phyloP scores from a whole-genome alignment of 2,113 vertebrate genomes.

The Physeter macrocephalus region DNA sequence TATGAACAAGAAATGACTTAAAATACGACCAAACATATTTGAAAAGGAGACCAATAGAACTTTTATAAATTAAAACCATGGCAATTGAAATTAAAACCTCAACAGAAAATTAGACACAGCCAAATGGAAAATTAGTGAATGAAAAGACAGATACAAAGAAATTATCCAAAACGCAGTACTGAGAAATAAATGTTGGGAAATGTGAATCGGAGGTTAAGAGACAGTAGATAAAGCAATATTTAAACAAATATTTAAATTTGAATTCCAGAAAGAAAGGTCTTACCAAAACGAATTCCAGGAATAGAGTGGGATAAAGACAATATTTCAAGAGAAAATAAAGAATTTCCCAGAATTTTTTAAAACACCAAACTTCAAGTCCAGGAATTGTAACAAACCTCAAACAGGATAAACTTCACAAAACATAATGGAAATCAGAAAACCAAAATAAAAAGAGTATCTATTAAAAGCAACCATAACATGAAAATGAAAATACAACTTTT shows the following conservation, averaged over 20 bases:
- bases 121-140: background rate
- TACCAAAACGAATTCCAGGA: background rate
- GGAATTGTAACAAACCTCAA: background rate
- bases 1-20: background rate
- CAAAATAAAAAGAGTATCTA: background rate
- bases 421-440: background rate
- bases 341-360: background rate
- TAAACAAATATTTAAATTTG: background rate
- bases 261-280: conserved; percentile 3
- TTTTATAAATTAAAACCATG: background rate
- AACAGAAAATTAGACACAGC: background rate
- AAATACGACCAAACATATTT: background rate
- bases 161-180: background rate
- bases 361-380: background rate
- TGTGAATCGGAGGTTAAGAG: background rate
- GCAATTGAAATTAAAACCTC: background rate
- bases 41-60: background rate
- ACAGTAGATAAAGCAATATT: background rate
- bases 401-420: background rate
- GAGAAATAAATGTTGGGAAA: background rate
- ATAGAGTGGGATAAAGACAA: background rate
- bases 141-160: background rate
- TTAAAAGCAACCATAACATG: background rate
- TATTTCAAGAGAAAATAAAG: background rate
- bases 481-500: background rate